phyloP scores from a whole-genome alignment of 92 coral and sea anemone genomes.

The Phenganax stokvisi region DNA sequence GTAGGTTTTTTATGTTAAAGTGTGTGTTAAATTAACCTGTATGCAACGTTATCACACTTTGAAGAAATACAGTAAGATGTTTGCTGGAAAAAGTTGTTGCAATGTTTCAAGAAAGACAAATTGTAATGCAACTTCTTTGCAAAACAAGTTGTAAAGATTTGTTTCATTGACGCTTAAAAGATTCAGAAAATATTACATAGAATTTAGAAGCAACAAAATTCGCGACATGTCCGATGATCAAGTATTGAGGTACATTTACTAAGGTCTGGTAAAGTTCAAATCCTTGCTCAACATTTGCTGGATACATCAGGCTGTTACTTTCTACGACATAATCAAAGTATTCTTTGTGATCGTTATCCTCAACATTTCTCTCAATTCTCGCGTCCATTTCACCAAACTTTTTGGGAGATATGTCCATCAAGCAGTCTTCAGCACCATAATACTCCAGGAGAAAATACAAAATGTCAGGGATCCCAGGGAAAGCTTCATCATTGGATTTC shows the following conservation, averaged over 20 bases:
- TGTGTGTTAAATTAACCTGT: too few relatives aligned
- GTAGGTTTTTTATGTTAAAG: too few relatives aligned
- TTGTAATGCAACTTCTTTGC: too few relatives aligned
- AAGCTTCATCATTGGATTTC: neutral
- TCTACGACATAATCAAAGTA: constrained; percentile 10
- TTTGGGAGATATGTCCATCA: neutral
- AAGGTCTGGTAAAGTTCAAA: neutral
- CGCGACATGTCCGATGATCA: neutral
- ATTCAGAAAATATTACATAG: neutral
- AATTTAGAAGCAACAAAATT: neutral
- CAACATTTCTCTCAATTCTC: neutral
- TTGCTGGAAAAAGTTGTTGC: too few relatives aligned
- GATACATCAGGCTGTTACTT: neutral
- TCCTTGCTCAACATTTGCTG: neutral
- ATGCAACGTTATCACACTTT: too few relatives aligned
- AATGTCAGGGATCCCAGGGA: neutral
- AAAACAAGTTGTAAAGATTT: neutral
- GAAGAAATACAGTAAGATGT: too few relatives aligned
- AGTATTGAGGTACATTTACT: constrained; percentile 5
- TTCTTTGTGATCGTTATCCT: constrained; percentile 6
- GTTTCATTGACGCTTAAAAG: constrained; percentile 4
- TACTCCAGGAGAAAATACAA: neutral
- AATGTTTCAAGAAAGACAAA: too few relatives aligned
- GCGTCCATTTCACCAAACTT: constrained; percentile 8
- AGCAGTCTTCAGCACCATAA: neutral